Evolutionary conservation across 2,113 vertebrate species (phyloP).

Genomic region (Lucifuga dentata): DNA sequence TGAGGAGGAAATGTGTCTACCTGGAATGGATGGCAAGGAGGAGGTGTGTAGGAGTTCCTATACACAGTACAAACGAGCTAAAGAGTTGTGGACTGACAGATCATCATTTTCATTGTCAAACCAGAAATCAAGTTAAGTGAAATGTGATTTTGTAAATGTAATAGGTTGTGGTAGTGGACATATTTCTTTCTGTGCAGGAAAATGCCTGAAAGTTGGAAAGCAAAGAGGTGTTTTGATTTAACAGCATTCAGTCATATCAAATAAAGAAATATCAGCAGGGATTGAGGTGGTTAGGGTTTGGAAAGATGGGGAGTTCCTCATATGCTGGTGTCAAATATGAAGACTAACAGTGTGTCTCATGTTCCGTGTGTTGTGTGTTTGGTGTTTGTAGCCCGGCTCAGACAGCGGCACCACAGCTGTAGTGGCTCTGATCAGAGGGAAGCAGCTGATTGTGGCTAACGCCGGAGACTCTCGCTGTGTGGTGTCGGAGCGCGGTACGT

Average conservation of each 20-base stretch:
- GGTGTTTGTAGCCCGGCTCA: slow-evolving; percentile 89
- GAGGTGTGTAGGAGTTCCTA: slow-evolving; percentile 87
- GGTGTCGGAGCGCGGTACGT: slow-evolving; percentile 87
- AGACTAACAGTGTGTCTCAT: not conserved
- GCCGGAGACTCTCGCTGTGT: slow-evolving; percentile 98
- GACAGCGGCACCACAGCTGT: slow-evolving; percentile 98
- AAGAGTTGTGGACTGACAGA: not conserved
- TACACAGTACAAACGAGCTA: too few relatives aligned
- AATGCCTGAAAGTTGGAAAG: not conserved
- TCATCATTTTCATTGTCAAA: too few relatives aligned
- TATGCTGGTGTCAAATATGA: not conserved
- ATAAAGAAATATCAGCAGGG: not conserved
- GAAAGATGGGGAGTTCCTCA: not conserved
- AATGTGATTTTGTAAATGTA: slow-evolving; percentile 14
- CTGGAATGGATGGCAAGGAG: slow-evolving; percentile 98
- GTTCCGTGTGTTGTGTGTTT: not conserved
- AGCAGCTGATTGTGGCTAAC: slow-evolving; percentile 97
- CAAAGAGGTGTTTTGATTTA: not conserved
- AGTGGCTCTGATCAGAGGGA: slow-evolving; percentile 94
- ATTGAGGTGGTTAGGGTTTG: not conserved
- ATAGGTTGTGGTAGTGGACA: not conserved
- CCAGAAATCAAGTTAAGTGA: slow-evolving; percentile 1
- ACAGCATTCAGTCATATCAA: not conserved
- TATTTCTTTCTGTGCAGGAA: not conserved
- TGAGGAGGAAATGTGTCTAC: slow-evolving; percentile 95